Evolutionary conservation across 2,797 vertebrate species (phyloP).

Genomic region (Intellagama lesueurii): DNA sequence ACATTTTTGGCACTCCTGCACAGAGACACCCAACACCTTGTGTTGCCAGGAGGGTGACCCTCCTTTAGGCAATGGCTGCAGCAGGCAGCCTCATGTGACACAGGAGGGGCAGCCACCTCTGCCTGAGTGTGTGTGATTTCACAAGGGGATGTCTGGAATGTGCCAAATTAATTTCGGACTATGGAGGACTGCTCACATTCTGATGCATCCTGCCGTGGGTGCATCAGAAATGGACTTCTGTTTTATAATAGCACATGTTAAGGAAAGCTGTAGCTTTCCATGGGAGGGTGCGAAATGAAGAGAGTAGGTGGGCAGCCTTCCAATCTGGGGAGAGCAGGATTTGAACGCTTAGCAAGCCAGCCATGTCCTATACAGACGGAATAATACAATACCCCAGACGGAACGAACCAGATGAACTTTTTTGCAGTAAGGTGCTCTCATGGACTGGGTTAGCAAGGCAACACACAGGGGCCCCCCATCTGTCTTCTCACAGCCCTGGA

Average conservation of each 20-base stretch:
- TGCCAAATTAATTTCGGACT: not conserved
- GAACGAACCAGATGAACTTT: conserved; percentile 8
- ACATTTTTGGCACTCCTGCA: no score
- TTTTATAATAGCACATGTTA: conserved; percentile 26
- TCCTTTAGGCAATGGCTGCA: no score
- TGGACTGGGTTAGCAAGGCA: conserved; percentile 13
- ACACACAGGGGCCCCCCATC: not conserved
- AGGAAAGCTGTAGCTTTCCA: conserved; percentile 57
- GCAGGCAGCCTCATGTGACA: no score
- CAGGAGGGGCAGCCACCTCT: no score
- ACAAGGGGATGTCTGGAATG: not conserved
- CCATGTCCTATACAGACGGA: conserved; percentile 43
- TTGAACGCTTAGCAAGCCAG: conserved; percentile 26
- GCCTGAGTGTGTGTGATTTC: not conserved
- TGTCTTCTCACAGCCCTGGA: conserved; percentile 28
- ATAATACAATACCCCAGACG: conserved; percentile 36
- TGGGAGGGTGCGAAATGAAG: conserved; percentile 34
- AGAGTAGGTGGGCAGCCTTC: conserved; percentile 30
- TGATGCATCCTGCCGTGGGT: no score
- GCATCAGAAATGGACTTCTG: conserved; percentile 10
- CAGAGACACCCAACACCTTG: no score
- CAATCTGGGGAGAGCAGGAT: conserved; percentile 41
- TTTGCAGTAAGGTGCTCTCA: conserved; percentile 33
- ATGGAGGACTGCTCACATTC: conserved; percentile 38
- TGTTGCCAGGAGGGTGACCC: no score